A percentile compares a stretch with the other conserved stretches of the same genome.
Conservation (phyloP, 1,140 invertebrate genomes). For the Lucilia cuprina region DNA sequence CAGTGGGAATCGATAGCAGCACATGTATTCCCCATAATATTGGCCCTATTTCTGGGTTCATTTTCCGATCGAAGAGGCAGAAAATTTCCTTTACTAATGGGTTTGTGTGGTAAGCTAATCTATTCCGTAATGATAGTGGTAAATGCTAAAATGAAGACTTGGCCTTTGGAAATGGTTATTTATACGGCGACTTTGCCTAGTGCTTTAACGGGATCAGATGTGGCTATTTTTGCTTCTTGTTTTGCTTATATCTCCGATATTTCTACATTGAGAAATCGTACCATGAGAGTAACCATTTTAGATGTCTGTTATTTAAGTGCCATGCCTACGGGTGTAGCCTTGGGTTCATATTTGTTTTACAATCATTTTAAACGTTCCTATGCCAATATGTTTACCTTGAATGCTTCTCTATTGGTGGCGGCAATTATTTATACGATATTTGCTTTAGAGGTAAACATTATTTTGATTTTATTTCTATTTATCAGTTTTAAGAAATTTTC, state of each 20-base stretch:
- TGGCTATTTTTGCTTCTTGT: slow-evolving; percentile 76
- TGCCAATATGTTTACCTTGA: slow-evolving; percentile 75
- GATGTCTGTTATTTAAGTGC: slow-evolving; percentile 77
- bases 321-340: slow-evolving; percentile 75
- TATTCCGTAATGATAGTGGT: slow-evolving; percentile 77
- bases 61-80: slow-evolving; percentile 76
- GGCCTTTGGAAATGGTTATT: slow-evolving; percentile 77
- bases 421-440: slow-evolving; percentile 71
- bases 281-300: slow-evolving; percentile 74
- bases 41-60: slow-evolving; percentile 78
- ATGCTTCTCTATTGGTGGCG: slow-evolving; percentile 67
- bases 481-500: no score
- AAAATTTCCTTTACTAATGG: slow-evolving; percentile 70
- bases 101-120: slow-evolving; percentile 74
- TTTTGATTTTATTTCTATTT: not conserved
- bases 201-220: slow-evolving; percentile 74
- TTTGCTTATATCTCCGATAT: slow-evolving; percentile 80
- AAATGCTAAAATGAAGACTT: slow-evolving; percentile 61
- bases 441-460: slow-evolving; percentile 51
- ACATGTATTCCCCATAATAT: slow-evolving; percentile 73
- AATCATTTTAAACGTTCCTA: slow-evolving; percentile 69
- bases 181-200: slow-evolving; percentile 76
- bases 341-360: slow-evolving; percentile 70
- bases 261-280: slow-evolving; percentile 69
- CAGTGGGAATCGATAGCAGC: slow-evolving; percentile 77